Base-by-base conservation (phyloP, 2,888 invertebrate species). In the Lithosia quadra region DNA sequence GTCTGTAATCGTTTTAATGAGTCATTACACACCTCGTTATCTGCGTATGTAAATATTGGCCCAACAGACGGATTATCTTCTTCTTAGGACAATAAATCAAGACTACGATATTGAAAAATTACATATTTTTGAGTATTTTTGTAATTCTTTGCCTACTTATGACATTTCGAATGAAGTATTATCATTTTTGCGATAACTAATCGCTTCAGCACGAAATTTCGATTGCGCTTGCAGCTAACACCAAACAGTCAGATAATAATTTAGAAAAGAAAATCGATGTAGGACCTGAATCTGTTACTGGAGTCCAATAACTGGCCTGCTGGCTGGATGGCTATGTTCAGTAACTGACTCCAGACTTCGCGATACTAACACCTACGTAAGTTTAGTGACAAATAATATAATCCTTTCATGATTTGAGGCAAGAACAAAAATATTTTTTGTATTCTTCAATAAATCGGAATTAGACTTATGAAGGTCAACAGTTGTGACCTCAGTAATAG, bases 41-140 rank as follows among this genome's bases (percentile, higher is more conserved):
- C 60, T 60, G 24, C 4, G n/a, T 62, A 11, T 49, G 28, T 70
- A 68, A 73, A 65, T 43, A 76, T 68, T 34, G 65, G 65, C n/a
- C 18, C 49, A n/a, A 28, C 43, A 28, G 43, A 49, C 18, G 21
- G 49, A 62, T 62, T 62, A 43, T 24, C 15, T 36, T 60, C n/a
- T 3, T 36, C 36, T 36, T 36, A 36, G 21, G 22, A 36, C 9
- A n/a, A 49, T 49, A 49, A n/a, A 49, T n/a, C 49, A 49, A 49
- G 49, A 43, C 5, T 1, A 43, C 43, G 43, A 49, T n/a, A 49
- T 49, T 49, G 49, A 43, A 43, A 43, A 43, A 18, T 8, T 49
- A 49, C n/a, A 49, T 10, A n/a, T 34, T 34, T 10, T 28, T 28
- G 28, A n/a, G n/a, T n/a, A n/a, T n/a, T n/a, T n/a, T n/a, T n/a